Conservation (phyloP, 2,888 invertebrate genomes). For the Erannis defoliaria region DNA sequence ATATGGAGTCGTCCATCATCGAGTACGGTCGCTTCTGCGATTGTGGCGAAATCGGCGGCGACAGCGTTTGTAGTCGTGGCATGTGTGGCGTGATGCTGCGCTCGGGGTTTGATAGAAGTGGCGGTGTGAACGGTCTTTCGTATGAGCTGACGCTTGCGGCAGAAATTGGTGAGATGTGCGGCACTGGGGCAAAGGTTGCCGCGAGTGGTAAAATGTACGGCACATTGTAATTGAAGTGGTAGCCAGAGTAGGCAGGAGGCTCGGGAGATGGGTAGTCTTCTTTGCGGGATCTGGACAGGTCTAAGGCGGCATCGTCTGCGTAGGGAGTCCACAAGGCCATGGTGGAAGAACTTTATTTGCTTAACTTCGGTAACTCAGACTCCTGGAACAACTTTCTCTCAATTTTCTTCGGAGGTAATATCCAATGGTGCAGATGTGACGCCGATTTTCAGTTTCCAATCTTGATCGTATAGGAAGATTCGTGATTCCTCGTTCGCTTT, state of each 20-base stretch:
- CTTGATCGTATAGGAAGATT: too few species aligned
- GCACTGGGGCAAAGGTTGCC: conserved; percentile 2
- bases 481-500: background rate
- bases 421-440: too few species aligned
- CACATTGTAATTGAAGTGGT: conserved; percentile 45
- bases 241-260: conserved; percentile 22
- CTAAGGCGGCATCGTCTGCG: conserved; percentile 63
- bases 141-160: conserved; percentile 53
- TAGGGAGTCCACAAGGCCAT: conserved; percentile 79
- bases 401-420: too few species aligned
- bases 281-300: conserved; percentile 58
- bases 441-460: background rate
- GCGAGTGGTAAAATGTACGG: too few species aligned
- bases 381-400: too few species aligned
- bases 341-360: too few species aligned
- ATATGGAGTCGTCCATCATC: conserved; percentile 52
- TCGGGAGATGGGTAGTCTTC: conserved; percentile 31
- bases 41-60: conserved; percentile 55
- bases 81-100: conserved; percentile 32
- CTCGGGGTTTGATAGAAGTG: conserved; percentile 30
- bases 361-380: too few species aligned
- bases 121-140: conserved; percentile 41
- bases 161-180: conserved; percentile 56
- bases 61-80: conserved; percentile 41
- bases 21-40: conserved; percentile 40